These are phyloP conservation scores for Athripsodes cinereus DNA, from an alignment of 2,888 invertebrate genomes.

Conservation along the genomic window DNA sequence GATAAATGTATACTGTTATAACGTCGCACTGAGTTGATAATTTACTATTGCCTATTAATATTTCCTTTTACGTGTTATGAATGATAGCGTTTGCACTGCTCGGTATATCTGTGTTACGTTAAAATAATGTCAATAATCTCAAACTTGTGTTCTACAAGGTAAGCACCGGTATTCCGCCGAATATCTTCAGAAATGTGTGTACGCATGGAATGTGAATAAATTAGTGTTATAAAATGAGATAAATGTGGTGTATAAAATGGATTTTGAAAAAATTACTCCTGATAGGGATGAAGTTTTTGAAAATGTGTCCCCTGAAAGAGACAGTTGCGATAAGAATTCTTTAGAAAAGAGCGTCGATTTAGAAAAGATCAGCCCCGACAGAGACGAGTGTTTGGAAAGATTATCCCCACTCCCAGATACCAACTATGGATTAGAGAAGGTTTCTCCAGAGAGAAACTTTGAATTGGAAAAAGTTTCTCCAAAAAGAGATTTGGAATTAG, in stretches of 20 bases:
- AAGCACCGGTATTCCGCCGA: too few species aligned
- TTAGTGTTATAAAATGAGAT: too few species aligned
- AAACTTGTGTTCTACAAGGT: too few species aligned
- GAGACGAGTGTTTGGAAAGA: background rate
- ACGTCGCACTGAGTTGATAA: background rate
- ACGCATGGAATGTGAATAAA: too few species aligned
- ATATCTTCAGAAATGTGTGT: too few species aligned
- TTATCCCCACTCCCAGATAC: background rate
- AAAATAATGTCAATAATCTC: too few species aligned
- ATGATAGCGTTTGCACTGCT: too few species aligned
- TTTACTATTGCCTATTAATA: background rate
- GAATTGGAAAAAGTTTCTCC: background rate
- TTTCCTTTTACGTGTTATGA: background rate
- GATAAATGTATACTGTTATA: too few species aligned
- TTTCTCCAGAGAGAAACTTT: background rate
- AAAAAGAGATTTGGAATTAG: background rate
- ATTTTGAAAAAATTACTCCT: conserved; percentile 1
- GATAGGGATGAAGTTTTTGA: background rate
- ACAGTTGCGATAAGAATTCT: background rate
- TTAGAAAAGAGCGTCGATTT: background rate
- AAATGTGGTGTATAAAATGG: too few species aligned
- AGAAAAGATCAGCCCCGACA: background rate
- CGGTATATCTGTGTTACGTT: too few species aligned
- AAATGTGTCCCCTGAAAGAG: background rate
- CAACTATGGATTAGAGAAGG: background rate